A percentile compares a stretch with the other conserved stretches of the same genome.
Conservation (phyloP, 2,888 invertebrate species). For the Balanococcus diminutus region DNA sequence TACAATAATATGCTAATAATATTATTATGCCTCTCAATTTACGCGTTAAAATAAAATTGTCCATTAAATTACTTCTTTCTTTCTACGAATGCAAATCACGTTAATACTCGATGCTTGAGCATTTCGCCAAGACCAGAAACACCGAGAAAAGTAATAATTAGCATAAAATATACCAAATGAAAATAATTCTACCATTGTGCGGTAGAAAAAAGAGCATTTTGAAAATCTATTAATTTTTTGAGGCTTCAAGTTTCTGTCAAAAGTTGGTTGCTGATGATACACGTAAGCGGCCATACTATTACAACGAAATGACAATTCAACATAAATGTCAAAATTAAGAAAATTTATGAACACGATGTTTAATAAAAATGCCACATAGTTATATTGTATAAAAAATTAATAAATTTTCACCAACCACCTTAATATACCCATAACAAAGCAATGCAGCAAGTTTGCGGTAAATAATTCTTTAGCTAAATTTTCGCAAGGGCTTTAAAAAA, state of each 20-base stretch:
- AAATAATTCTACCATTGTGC: not conserved
- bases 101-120: not conserved
- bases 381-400: not conserved
- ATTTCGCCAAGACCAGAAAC: not conserved
- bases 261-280: not conserved
- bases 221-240: not conserved
- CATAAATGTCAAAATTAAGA: not conserved
- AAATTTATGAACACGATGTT: not conserved
- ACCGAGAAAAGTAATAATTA: not conserved
- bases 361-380: conserved; percentile 2
- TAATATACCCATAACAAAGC: not conserved
- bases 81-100: not conserved
- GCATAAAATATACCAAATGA: not conserved
- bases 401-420: not conserved
- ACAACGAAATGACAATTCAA: no score
- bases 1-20: no score
- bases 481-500: not conserved
- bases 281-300: not conserved
- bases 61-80: not conserved
- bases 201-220: not conserved
- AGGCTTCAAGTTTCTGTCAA: not conserved
- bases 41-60: not conserved
- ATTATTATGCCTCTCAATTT: not conserved
- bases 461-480: not conserved
- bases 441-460: not conserved